Evolutionary conservation across 2,888 invertebrate genomes (phyloP).

Genomic region (Trachelus iudaicus): DNA sequence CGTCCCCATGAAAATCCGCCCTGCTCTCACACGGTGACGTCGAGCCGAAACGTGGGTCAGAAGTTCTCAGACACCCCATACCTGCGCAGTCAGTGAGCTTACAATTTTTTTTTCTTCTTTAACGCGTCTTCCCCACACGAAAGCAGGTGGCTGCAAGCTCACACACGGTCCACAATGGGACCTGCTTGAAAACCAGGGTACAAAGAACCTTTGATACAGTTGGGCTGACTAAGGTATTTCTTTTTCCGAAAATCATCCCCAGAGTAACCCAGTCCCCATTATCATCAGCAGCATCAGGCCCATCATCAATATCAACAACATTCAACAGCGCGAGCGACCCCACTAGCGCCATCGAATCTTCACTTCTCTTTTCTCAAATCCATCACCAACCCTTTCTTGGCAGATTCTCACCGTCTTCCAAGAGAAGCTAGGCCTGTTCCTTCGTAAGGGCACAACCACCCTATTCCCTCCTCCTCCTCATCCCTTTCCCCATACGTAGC

Average conservation of each 20-base stretch:
- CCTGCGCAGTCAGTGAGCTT: not conserved
- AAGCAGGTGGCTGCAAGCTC: not conserved
- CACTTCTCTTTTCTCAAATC: not conserved
- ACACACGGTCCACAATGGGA: not conserved
- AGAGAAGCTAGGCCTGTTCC: not conserved
- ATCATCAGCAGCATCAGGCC: not conserved
- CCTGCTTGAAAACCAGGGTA: not conserved
- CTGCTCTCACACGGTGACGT: not conserved
- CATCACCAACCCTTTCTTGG: not conserved
- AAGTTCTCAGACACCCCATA: not conserved
- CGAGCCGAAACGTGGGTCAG: not conserved
- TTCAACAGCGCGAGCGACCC: not conserved
- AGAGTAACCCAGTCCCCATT: not conserved
- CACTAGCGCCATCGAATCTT: not conserved
- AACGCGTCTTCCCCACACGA: not conserved
- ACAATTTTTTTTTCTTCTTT: not conserved
- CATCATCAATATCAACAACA: not conserved
- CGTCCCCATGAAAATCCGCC: not conserved
- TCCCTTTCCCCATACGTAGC: not conserved
- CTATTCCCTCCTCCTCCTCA: not conserved
- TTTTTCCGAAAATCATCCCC: not conserved
- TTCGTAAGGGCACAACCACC: conserved; percentile 9
- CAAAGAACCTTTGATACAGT: not conserved
- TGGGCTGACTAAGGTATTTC: not conserved
- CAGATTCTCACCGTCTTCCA: not conserved